Conservation (phyloP, 2,797 vertebrate genomes). For the Caiman crocodilus region DNA sequence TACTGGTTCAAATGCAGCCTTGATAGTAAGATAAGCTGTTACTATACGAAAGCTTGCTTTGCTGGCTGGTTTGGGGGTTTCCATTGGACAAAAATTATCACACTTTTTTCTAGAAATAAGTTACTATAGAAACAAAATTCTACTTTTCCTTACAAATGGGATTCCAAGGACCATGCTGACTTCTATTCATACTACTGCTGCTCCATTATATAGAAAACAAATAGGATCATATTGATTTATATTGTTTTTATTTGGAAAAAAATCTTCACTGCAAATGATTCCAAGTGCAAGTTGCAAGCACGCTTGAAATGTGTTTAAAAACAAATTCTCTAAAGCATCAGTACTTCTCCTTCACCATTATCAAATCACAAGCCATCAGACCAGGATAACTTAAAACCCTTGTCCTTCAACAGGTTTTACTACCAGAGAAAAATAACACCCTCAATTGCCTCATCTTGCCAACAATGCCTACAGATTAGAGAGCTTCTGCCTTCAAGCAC, state of each 20-base stretch:
- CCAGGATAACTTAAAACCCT: background rate
- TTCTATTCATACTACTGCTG: background rate
- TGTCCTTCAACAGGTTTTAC: background rate
- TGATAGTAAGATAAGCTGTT: background rate
- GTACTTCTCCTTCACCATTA: background rate
- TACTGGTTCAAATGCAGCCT: background rate
- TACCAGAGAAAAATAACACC: background rate
- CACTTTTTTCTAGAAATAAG: background rate
- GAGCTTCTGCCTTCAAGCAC: background rate
- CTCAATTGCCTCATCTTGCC: background rate
- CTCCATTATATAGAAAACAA: background rate
- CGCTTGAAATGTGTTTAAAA: background rate
- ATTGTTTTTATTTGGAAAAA: background rate
- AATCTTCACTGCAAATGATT: background rate
- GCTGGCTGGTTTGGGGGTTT: background rate
- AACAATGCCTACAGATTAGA: background rate
- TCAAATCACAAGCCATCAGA: background rate
- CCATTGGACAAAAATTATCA: background rate
- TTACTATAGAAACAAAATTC: background rate
- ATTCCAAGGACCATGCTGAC: background rate
- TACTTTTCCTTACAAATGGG: background rate
- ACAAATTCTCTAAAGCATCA: background rate
- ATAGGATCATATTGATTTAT: background rate
- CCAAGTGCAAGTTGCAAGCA: background rate
- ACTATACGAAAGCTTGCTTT: background rate